Percentiles rank a stretch among this genome's conserved stretches.
These are phyloP conservation scores for Mantis religiosa DNA, from an alignment of 2,888 invertebrate genomes.

Conservation along the genomic window DNA sequence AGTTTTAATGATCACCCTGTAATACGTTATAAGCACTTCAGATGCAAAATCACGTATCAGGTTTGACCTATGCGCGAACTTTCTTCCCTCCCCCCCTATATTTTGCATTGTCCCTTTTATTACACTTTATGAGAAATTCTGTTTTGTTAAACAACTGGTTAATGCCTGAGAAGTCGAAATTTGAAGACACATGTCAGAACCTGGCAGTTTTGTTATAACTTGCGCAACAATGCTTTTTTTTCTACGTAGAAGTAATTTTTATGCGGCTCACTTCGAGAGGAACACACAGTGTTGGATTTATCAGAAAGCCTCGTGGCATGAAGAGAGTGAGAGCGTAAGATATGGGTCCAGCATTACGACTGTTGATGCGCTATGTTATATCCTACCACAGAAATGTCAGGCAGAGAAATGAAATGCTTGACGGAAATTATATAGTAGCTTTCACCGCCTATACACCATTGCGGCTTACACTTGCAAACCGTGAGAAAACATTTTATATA, in stretches of 20 bases:
- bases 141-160: slow-evolving; percentile 1
- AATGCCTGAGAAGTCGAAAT: neutral
- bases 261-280: neutral
- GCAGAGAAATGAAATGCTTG: slow-evolving; percentile 1
- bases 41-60: neutral
- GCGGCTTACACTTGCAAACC: neutral
- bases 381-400: neutral
- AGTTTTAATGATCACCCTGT: neutral
- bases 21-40: neutral
- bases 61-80: neutral
- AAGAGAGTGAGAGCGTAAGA: neutral
- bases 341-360: neutral
- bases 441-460: neutral
- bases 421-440: slow-evolving; percentile 9
- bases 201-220: neutral
- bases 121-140: slow-evolving; percentile 8
- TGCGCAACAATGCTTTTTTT: neutral
- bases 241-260: slow-evolving; percentile 2
- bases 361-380: neutral
- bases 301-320: neutral
- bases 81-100: neutral
- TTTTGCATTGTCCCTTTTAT: neutral
- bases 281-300: slow-evolving; percentile 5
- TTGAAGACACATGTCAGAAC: slow-evolving; percentile 4
- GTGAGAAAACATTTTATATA: neutral